phyloP scores from a whole-genome alignment of 2,113 vertebrate species.

The Megaceryle torquata region DNA sequence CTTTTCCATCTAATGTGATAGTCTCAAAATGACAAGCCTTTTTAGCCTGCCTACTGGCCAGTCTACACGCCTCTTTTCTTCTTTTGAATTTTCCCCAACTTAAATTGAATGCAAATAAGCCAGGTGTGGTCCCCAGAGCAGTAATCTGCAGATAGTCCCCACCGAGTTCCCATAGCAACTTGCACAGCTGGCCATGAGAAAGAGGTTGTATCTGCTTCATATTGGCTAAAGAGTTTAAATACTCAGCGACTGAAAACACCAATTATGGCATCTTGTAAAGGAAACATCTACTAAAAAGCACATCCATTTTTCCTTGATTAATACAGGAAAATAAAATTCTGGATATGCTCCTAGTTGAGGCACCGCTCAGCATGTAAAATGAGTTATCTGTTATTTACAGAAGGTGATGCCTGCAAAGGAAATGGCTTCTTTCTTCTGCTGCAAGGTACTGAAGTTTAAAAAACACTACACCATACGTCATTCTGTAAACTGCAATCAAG shows the following conservation, averaged over 20 bases:
- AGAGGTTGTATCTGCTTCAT: constrained; percentile 38
- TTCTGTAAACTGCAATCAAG: neutral
- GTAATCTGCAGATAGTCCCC: constrained; percentile 54
- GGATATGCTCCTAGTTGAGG: neutral
- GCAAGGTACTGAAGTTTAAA: neutral
- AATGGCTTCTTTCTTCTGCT: constrained; percentile 2
- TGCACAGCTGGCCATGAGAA: constrained; percentile 62
- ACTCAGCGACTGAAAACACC: constrained; percentile 51
- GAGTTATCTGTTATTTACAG: neutral
- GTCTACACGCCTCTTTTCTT: constrained; percentile 41
- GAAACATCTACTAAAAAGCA: constrained; percentile 33
- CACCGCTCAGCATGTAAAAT: neutral
- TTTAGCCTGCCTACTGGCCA: constrained; percentile 14
- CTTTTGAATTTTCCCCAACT: constrained; percentile 69
- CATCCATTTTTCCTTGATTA: constrained; percentile 37
- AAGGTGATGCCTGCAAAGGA: neutral
- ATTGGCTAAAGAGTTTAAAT: constrained; percentile 64
- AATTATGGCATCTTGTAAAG: constrained; percentile 37
- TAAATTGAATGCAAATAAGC: constrained; percentile 74
- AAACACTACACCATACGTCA: neutral
- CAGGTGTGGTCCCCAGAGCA: constrained; percentile 73
- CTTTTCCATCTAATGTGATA: constrained; percentile 27
- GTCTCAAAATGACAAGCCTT: constrained; percentile 47
- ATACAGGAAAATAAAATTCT: constrained; percentile 41
- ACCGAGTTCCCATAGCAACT: constrained; percentile 71